Base-by-base conservation (phyloP, 2,797 vertebrate species). In the Hipposideros larvatus region DNA sequence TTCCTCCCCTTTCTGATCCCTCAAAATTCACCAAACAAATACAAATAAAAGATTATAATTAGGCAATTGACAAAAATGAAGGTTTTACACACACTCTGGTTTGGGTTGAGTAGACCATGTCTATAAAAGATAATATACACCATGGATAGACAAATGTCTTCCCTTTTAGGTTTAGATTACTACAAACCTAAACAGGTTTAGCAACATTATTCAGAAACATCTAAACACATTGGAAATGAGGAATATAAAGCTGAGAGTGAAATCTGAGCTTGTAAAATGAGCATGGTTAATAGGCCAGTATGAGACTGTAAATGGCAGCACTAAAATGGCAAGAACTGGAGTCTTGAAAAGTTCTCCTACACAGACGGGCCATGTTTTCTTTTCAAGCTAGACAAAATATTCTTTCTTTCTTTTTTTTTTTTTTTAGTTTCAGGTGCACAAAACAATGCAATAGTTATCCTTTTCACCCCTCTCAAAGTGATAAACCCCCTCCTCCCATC, bases 1-100 rank as follows among this genome's bases (percentile, higher is more conserved):
- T 59, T 92, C 57, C 31, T 71, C 43, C 46, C 61, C 87, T 79
- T 43, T 70, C 24, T 34, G 11, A 41, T 13, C 10, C 16, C 5
- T 91, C 34, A 89, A 86, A 89, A 80, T 74, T 73, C 18, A 68
- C 22, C 90, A 87, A 53, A 73, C 43, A 79, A 22, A 84, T 21
- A 87, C 16, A 92, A 85, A 75, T 66, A 59, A 66, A 95, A 63
- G 4, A 82, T 24, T 14, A 0, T 57, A 46, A 82, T 73, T 82
- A 79, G 41, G 48, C 53, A 87, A 59, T 1, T 85, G 41, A 73
- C 7, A 93, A 68, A 46, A 70, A 63, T 14, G 15, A 79, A 43
- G 26, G 21, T 63, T 89, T 59, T 88, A 19, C 16, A 61, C 7
- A 18, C 22, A 63, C n/a, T 89, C 14, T 68, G 28, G 3, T 75